Evolutionary conservation across 2,797 vertebrate species (phyloP).

Genomic region (Choloepus didactylus): DNA sequence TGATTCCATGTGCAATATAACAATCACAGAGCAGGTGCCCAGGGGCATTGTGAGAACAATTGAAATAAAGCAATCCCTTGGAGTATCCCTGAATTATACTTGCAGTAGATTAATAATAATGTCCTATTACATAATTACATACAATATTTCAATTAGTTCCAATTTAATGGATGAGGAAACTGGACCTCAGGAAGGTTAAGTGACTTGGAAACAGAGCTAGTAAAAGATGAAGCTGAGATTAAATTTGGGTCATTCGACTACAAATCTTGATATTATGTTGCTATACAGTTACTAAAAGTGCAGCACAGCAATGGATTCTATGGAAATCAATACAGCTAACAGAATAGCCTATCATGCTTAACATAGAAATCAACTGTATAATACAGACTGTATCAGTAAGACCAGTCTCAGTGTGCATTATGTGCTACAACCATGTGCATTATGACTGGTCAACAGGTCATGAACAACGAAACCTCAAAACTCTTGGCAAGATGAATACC

Average conservation of each 20-base stretch:
- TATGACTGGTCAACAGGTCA: background rate
- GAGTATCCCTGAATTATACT: background rate
- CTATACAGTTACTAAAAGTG: slow-evolving; percentile 11
- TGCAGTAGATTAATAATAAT: background rate
- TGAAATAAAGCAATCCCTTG: background rate
- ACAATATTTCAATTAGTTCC: background rate
- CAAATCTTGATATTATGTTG: background rate
- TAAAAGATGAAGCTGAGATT: background rate
- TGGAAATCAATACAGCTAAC: background rate
- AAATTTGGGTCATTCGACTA: background rate
- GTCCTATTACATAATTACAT: background rate
- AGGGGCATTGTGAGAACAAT: background rate
- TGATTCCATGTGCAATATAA: background rate
- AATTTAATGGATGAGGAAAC: background rate
- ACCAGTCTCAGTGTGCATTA: background rate
- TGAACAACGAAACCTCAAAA: background rate
- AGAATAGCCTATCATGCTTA: background rate
- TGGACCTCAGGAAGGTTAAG: background rate
- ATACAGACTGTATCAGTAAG: background rate
- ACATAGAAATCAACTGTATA: background rate
- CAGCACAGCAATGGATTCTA: background rate
- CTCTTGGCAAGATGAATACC: background rate
- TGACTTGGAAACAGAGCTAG: background rate
- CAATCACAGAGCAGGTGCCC: background rate
- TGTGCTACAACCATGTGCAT: too few relatives aligned